phyloP scores from a whole-genome alignment of 1,140 invertebrate species.

The Watersipora subatra region DNA sequence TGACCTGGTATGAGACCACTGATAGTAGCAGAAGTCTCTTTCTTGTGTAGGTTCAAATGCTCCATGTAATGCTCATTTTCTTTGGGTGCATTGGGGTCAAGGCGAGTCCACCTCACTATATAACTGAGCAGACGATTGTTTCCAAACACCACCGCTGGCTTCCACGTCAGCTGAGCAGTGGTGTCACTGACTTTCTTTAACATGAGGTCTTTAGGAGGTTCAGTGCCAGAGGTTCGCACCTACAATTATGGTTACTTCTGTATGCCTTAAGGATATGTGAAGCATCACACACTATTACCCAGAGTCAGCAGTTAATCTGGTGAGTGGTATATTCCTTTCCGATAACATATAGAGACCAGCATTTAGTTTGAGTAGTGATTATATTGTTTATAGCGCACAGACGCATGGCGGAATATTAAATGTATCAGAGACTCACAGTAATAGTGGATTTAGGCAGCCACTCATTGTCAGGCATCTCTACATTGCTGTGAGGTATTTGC shows the following conservation, averaged over 20 bases:
- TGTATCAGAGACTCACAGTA: constrained; percentile 20
- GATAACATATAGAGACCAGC: too few species aligned
- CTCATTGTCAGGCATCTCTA: constrained; percentile 21
- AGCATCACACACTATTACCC: too few species aligned
- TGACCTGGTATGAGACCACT: constrained; percentile 26
- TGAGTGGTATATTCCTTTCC: too few species aligned
- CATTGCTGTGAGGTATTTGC: constrained; percentile 22
- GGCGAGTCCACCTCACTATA: constrained; percentile 33
- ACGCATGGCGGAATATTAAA: too few species aligned
- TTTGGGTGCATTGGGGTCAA: constrained; percentile 16
- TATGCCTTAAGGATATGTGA: constrained; percentile 8
- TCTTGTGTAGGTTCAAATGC: constrained; percentile 25
- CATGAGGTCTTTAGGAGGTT: constrained; percentile 28
- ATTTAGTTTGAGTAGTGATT: too few species aligned
- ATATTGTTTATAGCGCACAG: too few species aligned
- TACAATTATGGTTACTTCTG: background rate
- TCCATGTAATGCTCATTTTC: constrained; percentile 22
- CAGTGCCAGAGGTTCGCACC: constrained; percentile 32
- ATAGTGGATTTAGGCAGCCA: constrained; percentile 35
- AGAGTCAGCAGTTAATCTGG: too few species aligned
- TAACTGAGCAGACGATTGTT: constrained; percentile 29
- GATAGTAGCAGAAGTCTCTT: constrained; percentile 24
- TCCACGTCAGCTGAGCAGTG: constrained; percentile 29
- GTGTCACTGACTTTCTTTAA: constrained; percentile 23
- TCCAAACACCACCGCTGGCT: constrained; percentile 31